These are phyloP conservation scores for Centropus bengalensis DNA, from an alignment of 2,113 vertebrate species.

Conservation along the genomic window DNA sequence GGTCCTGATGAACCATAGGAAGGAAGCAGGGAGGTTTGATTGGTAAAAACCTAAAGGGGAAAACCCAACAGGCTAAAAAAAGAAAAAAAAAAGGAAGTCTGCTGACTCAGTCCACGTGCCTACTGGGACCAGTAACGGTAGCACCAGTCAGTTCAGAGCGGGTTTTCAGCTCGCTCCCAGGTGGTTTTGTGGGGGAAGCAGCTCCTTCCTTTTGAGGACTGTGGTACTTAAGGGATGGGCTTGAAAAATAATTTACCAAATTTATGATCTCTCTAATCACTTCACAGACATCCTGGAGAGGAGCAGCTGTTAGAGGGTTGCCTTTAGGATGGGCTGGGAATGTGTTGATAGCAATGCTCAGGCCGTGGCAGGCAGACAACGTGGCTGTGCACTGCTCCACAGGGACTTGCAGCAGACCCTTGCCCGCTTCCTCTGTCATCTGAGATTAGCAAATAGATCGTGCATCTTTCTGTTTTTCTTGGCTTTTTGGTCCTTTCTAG, in stretches of 20 bases:
- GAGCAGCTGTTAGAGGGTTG: neutral
- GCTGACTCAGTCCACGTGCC: rapidly evolving
- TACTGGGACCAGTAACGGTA: neutral
- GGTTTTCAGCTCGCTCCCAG: neutral
- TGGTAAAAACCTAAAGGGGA: neutral
- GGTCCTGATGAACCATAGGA: neutral
- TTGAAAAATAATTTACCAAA: rapidly evolving
- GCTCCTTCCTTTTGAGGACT: neutral
- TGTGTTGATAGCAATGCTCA: rapidly evolving
- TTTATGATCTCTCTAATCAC: neutral
- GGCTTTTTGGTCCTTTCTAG: neutral
- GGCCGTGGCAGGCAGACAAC: rapidly evolving
- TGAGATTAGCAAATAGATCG: neutral
- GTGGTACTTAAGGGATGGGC: neutral
- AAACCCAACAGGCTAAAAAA: neutral
- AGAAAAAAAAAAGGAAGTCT: too few species aligned
- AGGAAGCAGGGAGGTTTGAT: neutral
- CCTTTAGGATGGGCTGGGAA: neutral
- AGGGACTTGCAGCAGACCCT: neutral
- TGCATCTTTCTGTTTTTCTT: rapidly evolving
- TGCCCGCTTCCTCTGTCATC: rapidly evolving
- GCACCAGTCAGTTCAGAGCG: rapidly evolving
- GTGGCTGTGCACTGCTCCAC: rapidly evolving
- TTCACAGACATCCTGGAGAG: neutral
- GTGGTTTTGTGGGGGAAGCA: neutral